phyloP scores from a whole-genome alignment of 2,113 vertebrate genomes.

The Eonycteris spelaea region DNA sequence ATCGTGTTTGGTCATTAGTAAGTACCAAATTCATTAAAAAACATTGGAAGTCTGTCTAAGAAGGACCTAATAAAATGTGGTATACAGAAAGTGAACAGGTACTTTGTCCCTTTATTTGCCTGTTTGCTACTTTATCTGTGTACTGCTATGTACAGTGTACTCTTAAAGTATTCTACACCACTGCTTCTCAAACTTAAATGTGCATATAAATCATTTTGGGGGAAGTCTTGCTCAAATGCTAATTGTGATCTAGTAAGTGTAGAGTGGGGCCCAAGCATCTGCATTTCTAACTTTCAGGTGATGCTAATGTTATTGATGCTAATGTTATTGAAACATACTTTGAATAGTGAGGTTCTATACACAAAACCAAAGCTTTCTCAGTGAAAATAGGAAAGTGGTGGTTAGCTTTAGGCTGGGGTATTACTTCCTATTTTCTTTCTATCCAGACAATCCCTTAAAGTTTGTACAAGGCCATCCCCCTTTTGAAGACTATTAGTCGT shows the following conservation, averaged over 20 bases:
- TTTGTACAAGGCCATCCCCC: background rate
- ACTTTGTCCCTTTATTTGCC: constrained; percentile 46
- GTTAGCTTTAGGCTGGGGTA: background rate
- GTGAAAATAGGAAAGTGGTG: background rate
- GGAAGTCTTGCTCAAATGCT: constrained; percentile 14
- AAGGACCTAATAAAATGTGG: constrained; percentile 43
- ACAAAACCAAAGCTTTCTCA: background rate
- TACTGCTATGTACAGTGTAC: background rate
- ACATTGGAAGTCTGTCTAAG: background rate
- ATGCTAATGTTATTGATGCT: background rate
- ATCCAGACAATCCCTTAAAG: background rate
- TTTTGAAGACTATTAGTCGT: background rate
- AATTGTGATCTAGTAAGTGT: constrained; percentile 5
- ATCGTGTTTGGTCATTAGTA: constrained; percentile 35
- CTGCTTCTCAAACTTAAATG: constrained; percentile 30
- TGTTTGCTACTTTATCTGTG: constrained; percentile 7
- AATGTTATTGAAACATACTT: background rate
- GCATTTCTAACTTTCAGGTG: background rate
- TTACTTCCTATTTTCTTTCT: constrained; percentile 22
- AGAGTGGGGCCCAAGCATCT: background rate
- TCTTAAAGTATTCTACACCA: background rate
- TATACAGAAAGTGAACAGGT: constrained; percentile 33
- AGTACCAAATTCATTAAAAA: constrained; percentile 27
- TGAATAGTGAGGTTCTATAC: background rate
- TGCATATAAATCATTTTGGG: background rate